Conservation (phyloP, 1,140 invertebrate species). For the Marisa cornuarietis region DNA sequence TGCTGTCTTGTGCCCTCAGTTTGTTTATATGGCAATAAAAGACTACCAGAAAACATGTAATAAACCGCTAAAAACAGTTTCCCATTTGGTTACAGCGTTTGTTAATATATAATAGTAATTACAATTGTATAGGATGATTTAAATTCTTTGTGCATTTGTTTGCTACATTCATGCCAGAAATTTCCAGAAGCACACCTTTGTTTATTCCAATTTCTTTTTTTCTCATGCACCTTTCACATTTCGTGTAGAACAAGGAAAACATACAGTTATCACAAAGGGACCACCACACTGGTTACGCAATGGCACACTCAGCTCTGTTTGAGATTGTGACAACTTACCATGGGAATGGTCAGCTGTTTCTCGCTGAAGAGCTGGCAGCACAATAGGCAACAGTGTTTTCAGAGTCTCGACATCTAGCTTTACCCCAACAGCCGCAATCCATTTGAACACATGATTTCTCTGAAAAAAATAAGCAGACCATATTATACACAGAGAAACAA, state of each 20-base stretch:
- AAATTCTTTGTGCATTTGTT: not conserved
- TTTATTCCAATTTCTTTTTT: too few species aligned
- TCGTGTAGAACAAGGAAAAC: not conserved
- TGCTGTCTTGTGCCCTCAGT: too few species aligned
- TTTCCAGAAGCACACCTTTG: not conserved
- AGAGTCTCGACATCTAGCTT: conserved; percentile 71
- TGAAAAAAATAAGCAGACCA: conserved; percentile 45
- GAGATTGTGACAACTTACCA: conserved; percentile 31
- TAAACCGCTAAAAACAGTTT: too few species aligned
- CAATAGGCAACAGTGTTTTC: conserved; percentile 67
- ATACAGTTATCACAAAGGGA: not conserved
- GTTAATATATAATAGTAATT: too few species aligned
- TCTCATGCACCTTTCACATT: not conserved
- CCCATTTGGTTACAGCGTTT: too few species aligned
- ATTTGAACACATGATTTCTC: conserved; percentile 76
- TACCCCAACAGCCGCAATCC: conserved; percentile 74
- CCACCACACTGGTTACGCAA: too few species aligned
- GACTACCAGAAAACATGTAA: too few species aligned
- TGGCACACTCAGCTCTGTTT: not conserved
- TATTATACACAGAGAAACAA: too few species aligned
- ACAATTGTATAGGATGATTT: not conserved
- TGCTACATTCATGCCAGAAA: not conserved
- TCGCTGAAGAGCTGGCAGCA: conserved; percentile 75
- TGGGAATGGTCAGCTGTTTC: conserved; percentile 66
- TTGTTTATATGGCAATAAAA: too few species aligned